Conservation (phyloP, 2,888 invertebrate species). For the Parnassius apollo region DNA sequence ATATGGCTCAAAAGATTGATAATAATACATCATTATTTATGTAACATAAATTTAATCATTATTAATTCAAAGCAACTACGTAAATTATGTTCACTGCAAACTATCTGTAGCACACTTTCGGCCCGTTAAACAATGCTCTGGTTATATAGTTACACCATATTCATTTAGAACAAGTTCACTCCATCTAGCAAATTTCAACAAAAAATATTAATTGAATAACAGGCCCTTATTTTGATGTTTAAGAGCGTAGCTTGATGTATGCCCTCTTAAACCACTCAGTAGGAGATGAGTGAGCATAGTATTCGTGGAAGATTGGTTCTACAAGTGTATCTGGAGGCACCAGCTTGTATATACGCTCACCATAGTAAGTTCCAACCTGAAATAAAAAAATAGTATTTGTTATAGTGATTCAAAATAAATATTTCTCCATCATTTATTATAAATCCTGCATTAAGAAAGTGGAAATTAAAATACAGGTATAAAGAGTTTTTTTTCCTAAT, state of each 20-base stretch:
- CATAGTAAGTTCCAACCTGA: slow-evolving; percentile 91
- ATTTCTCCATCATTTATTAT: not conserved
- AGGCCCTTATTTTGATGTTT: slow-evolving; percentile 42
- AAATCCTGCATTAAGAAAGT: too few relatives aligned
- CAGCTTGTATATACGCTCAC: slow-evolving; percentile 90
- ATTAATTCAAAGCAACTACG: slow-evolving; percentile 33
- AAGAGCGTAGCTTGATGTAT: slow-evolving; percentile 77
- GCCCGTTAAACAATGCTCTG: slow-evolving; percentile 7
- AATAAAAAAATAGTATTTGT: slow-evolving; percentile 24
- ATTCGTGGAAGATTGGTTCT: slow-evolving; percentile 85
- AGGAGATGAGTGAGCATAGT: slow-evolving; percentile 84
- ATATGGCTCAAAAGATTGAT: too few relatives aligned
- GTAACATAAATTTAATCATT: not conserved
- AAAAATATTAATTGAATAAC: slow-evolving; percentile 24
- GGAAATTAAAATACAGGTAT: too few relatives aligned
- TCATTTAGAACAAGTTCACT: not conserved
- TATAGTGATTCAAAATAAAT: not conserved
- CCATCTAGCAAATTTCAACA: slow-evolving; percentile 1
- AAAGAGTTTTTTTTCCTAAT: too few relatives aligned
- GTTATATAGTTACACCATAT: not conserved
- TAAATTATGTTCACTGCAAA: slow-evolving; percentile 22
- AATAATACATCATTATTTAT: too few relatives aligned
- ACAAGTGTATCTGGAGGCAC: slow-evolving; percentile 83
- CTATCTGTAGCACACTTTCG: slow-evolving; percentile 1
- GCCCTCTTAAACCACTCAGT: slow-evolving; percentile 76